phyloP scores from a whole-genome alignment of 2,888 invertebrate genomes.

The Stenurella melanura region DNA sequence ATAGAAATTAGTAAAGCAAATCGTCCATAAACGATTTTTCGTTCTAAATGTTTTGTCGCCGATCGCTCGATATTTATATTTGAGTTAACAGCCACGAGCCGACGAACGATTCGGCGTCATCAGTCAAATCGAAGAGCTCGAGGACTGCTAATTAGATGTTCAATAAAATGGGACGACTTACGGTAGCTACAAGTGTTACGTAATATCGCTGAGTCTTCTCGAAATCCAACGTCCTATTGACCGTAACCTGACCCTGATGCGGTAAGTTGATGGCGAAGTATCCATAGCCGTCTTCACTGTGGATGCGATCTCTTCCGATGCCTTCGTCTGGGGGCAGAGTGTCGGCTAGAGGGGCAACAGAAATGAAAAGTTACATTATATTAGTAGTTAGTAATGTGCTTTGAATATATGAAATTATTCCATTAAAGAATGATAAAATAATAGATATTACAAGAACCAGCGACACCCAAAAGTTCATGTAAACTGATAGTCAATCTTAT shows the following conservation, averaged over 20 bases:
- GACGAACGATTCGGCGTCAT: not conserved
- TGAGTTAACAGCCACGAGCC: not conserved
- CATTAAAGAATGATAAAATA: no score
- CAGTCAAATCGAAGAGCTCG: not conserved
- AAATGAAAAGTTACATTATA: not conserved
- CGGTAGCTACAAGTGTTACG: conserved; percentile 91
- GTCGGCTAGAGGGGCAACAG: conserved; percentile 47
- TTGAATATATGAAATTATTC: no score
- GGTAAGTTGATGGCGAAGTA: conserved; percentile 90
- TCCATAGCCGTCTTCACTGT: conserved; percentile 86
- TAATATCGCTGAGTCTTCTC: conserved; percentile 91
- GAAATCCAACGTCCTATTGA: conserved; percentile 90
- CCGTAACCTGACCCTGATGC: conserved; percentile 91
- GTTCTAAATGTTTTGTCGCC: no score
- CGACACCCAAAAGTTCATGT: no score
- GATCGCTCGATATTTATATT: no score
- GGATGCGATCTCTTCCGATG: conserved; percentile 76
- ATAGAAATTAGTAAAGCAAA: not conserved
- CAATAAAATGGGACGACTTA: conserved; percentile 75
- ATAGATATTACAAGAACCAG: no score
- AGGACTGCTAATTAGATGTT: not conserved
- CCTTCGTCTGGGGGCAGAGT: conserved; percentile 74
- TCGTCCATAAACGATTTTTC: no score
- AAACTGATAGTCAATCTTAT: no score
- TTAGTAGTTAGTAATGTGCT: no score